A percentile compares a stretch with the other conserved stretches of the same genome.
phyloP scores from a whole-genome alignment of 2,888 invertebrate species.

The Yponomeuta malinellus region DNA sequence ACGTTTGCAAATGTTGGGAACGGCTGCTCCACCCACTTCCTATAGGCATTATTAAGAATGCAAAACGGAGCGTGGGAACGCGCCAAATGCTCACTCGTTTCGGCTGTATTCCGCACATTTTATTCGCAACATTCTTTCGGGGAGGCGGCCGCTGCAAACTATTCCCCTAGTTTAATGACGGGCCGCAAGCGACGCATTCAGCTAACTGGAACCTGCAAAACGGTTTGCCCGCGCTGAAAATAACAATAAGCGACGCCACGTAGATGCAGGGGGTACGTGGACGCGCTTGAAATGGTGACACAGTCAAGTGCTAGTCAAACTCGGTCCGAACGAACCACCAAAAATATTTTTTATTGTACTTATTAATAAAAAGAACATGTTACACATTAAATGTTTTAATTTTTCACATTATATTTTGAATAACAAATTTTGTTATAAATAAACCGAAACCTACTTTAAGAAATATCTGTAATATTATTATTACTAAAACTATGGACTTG shows the following conservation, averaged over 20 bases:
- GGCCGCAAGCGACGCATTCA: conserved; percentile 23
- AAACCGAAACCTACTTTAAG: too few species aligned
- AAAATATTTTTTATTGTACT: too few species aligned
- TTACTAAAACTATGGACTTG: too few species aligned
- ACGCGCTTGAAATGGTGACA: background rate
- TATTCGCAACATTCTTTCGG: conserved; percentile 28
- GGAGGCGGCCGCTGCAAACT: conserved; percentile 21
- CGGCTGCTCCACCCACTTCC: conserved; percentile 5
- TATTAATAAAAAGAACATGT: too few species aligned
- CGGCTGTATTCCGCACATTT: conserved; percentile 25
- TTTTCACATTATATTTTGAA: too few species aligned
- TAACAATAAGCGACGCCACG: background rate
- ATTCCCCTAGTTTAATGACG: conserved; percentile 25
- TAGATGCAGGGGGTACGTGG: background rate
- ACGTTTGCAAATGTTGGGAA: background rate
- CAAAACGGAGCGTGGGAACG: conserved; percentile 26
- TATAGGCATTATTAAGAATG: conserved; percentile 26
- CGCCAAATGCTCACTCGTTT: conserved; percentile 29
- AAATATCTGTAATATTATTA: too few species aligned
- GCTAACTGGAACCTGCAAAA: conserved; percentile 19
- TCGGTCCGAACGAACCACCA: too few species aligned
- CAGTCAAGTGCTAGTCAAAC: too few species aligned
- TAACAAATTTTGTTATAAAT: too few species aligned
- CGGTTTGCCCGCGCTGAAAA: conserved; percentile 18
- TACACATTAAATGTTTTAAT: too few species aligned